Evolutionary conservation across 2,113 vertebrate genomes (phyloP).

Genomic region (Leucosticte australis): DNA sequence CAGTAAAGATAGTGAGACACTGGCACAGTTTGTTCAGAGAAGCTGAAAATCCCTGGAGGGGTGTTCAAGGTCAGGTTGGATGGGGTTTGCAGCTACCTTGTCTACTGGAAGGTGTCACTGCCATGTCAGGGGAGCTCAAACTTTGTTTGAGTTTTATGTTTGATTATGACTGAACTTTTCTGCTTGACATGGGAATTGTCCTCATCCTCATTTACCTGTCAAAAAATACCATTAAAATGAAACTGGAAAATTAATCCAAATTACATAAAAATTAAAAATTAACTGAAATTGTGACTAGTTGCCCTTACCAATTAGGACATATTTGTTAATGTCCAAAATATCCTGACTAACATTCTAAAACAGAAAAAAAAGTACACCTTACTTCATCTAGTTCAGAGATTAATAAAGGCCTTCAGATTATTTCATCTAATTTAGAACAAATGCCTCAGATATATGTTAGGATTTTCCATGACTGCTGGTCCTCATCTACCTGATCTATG

Average conservation of each 20-base stretch:
- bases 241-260: neutral
- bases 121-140: neutral
- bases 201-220: neutral
- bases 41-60: neutral
- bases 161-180: neutral
- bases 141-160: neutral
- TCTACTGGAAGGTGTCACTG: neutral
- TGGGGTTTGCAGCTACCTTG: neutral
- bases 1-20: too few species aligned
- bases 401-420: neutral
- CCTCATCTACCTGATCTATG: neutral
- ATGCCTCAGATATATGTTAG: neutral
- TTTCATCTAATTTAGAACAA: neutral
- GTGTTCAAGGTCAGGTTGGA: neutral
- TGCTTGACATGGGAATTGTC: neutral
- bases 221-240: neutral
- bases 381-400: neutral
- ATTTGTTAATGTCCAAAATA: neutral
- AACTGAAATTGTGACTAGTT: neutral
- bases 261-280: neutral
- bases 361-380: neutral
- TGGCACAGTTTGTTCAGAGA: neutral
- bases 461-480: neutral
- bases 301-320: neutral
- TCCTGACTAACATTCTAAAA: neutral